Percentiles rank a stretch among this genome's conserved stretches.
These are phyloP conservation scores for Sebastes trivittatus DNA, from an alignment of 2,797 vertebrate genomes.

Conservation along the genomic window DNA sequence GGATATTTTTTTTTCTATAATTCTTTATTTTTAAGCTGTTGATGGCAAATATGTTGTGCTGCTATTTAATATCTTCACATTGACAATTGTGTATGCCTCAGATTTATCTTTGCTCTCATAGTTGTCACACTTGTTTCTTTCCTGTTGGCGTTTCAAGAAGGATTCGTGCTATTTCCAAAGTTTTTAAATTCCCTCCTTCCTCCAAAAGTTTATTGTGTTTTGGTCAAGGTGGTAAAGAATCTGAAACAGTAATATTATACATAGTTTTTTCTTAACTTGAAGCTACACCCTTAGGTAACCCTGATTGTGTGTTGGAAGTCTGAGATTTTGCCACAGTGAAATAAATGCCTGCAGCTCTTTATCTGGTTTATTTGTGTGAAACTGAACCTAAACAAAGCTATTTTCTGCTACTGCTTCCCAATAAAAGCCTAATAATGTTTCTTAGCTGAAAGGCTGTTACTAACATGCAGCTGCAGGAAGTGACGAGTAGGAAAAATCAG, in stretches of 20 bases:
- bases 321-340: background rate
- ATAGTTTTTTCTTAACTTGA: background rate
- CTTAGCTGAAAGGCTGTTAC: background rate
- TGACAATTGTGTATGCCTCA: background rate
- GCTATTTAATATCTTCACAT: background rate
- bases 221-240: background rate
- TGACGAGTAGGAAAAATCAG: background rate
- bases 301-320: background rate
- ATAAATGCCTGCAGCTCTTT: background rate
- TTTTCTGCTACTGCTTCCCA: background rate
- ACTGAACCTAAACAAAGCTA: background rate
- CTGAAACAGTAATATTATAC: background rate
- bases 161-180: background rate
- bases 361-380: background rate
- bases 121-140: background rate
- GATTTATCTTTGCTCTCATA: background rate
- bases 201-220: background rate
- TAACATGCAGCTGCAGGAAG: conserved; percentile 1
- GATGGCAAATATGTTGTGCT: background rate
- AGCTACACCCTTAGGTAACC: background rate
- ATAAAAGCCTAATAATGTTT: background rate
- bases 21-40: background rate
- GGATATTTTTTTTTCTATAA: background rate
- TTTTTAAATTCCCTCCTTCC: background rate
- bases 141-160: background rate